Conservation (phyloP, 2,888 invertebrate genomes). For the Meteorus colon region DNA sequence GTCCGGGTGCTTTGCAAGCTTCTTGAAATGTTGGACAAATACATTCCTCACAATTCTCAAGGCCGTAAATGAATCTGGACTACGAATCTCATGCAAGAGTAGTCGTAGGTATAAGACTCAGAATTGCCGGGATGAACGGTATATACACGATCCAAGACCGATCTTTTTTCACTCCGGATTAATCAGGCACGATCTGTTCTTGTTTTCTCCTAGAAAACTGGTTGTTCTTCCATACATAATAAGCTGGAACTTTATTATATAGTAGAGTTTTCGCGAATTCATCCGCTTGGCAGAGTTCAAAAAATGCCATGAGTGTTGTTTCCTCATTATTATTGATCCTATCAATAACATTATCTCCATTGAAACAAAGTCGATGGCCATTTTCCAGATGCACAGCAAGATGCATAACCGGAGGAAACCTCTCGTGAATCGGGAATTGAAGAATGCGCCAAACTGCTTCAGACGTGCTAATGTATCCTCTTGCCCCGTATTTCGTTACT, state of each 20-base stretch:
- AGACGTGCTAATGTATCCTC: neutral
- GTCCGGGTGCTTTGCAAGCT: conserved; percentile 48
- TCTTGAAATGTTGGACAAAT: too few species aligned
- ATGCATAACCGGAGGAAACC: conserved; percentile 38
- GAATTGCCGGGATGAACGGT: conserved; percentile 52
- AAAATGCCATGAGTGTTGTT: conserved; percentile 61
- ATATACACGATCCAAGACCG: conserved; percentile 55
- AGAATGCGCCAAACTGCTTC: too few species aligned
- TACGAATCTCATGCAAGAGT: too few species aligned
- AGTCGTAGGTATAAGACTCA: conserved; percentile 46
- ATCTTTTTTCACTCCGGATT: conserved; percentile 30
- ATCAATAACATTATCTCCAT: conserved; percentile 2
- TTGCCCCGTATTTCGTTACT: conserved; percentile 4
- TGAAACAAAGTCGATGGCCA: conserved; percentile 54
- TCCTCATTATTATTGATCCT: neutral
- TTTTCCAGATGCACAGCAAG: conserved; percentile 59
- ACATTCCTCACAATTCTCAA: too few species aligned
- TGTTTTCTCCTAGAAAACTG: conserved; percentile 27
- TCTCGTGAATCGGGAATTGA: too few species aligned
- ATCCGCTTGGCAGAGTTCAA: conserved; percentile 62
- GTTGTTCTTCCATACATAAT: conserved; percentile 34
- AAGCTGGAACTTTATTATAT: conserved; percentile 46
- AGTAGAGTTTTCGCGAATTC: conserved; percentile 65
- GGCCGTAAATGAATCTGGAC: too few species aligned
- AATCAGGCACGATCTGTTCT: conserved; percentile 7